Percentiles rank a stretch among this genome's conserved stretches.
phyloP scores from a whole-genome alignment of 2,113 vertebrate genomes.

The Bambusicola thoracicus region DNA sequence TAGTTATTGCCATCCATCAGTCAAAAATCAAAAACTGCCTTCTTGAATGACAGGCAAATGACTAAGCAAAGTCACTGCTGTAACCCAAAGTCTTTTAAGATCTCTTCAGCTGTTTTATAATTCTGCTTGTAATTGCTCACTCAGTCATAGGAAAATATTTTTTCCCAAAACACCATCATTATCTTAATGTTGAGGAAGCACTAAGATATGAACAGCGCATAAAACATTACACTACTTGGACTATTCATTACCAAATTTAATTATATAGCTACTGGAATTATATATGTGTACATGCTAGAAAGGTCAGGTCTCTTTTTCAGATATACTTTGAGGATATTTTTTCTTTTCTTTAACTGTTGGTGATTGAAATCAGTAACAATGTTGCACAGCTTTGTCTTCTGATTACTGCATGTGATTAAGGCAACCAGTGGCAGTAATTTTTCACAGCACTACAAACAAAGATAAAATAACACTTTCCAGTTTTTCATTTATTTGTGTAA shows the following conservation, averaged over 20 bases:
- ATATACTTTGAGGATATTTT: neutral
- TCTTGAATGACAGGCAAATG: neutral
- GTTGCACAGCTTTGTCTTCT: neutral
- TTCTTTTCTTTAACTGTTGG: neutral
- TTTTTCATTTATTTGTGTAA: neutral
- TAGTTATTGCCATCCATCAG: neutral
- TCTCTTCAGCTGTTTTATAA: neutral
- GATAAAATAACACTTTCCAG: neutral
- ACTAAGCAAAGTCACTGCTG: neutral
- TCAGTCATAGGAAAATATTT: neutral
- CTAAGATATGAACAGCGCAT: neutral
- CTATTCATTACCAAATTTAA: neutral
- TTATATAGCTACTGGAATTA: neutral
- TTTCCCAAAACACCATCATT: neutral
- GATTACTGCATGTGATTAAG: neutral
- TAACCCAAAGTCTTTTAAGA: neutral
- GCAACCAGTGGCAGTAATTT: neutral
- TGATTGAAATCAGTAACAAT: neutral
- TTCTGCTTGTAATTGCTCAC: neutral
- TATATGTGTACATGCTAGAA: neutral
- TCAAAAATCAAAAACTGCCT: constrained; percentile 6
- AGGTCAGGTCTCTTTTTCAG: neutral
- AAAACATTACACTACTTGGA: neutral
- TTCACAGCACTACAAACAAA: neutral
- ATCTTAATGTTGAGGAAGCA: neutral